Evolutionary conservation across 2,113 vertebrate species (phyloP).

Genomic region (Phylloscopus whistleri): DNA sequence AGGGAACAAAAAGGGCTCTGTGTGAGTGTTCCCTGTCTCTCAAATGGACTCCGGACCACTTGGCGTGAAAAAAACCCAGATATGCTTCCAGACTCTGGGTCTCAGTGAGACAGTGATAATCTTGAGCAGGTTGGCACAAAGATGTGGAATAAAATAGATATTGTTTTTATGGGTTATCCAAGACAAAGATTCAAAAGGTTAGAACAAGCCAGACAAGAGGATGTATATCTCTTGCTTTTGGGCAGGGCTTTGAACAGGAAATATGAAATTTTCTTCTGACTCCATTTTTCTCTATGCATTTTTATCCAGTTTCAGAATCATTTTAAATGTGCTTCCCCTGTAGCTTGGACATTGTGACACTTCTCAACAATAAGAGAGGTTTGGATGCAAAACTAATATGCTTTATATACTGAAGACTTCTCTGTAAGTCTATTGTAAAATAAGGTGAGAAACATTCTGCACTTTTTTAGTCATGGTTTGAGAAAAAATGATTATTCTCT

Average conservation of each 20-base stretch:
- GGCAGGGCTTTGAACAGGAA: not conserved
- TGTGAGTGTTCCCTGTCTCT: not conserved
- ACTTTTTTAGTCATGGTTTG: not conserved
- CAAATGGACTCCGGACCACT: accelerated
- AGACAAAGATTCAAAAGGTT: not conserved
- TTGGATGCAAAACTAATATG: not conserved
- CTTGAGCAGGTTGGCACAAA: not conserved
- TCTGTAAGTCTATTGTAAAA: not conserved
- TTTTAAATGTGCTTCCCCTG: not conserved
- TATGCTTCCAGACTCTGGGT: not conserved
- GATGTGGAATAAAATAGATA: not conserved
- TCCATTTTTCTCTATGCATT: not conserved
- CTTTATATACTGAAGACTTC: not conserved
- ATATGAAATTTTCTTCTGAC: not conserved
- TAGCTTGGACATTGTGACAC: not conserved
- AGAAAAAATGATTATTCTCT: not conserved
- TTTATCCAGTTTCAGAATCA: not conserved
- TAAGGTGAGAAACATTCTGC: not conserved
- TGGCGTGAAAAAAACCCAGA: accelerated
- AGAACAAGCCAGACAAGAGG: not conserved
- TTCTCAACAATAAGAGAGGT: not conserved
- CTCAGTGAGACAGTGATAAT: not conserved
- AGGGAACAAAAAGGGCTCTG: not conserved
- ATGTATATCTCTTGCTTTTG: not conserved
- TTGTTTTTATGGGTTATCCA: not conserved